Base-by-base conservation (phyloP, 2,797 vertebrate species). In the Pogonophryne albipinna region DNA sequence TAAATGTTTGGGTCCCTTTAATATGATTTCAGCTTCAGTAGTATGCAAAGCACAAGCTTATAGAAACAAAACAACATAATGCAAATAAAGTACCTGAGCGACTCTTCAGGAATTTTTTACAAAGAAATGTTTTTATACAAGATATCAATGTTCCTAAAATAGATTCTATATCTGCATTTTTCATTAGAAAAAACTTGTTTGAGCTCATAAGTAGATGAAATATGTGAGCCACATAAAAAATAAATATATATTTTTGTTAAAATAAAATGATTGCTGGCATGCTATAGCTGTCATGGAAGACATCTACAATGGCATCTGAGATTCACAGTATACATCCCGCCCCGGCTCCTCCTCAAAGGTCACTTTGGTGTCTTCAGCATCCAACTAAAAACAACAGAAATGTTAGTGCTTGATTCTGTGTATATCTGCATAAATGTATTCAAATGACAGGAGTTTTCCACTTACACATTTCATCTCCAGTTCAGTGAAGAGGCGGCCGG, bases 401-500 rank as follows among this genome's bases (percentile, higher is more conserved):
- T 57, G 16, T 50, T 1, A 17, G 27, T 12, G 8, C 9, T 70
- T 27, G 50, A 66, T 31, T 17, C 5, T n/a, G 20, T 17, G 34
- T 23, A 11, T 5, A 47, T 53, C 9, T 50, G 42, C 58, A 27
- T 63, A 52, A 13, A 9, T 47, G 12, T 6, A 8, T 13, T n/a
- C 4, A 59, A 42, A 71, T 47, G 19, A 72, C 5, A 31, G 13
- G 27, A 51, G 14, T 27, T 14, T 15, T 38, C 13, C 57, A 95
- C 98, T 87, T 95, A 99, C 98, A 56, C 95, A 98, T 93, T 96
- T 97, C 76, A 99, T 97, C 85, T 99, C 98, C 16, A 95, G 12
- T 2, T 95, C 80, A 4, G 60, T 88, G 94, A 99, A 99, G 88
- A 98, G 83, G 11, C n/a, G 84, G 0, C 96, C 96, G 0, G 98